phyloP scores from a whole-genome alignment of 64 coral and sea anemone species.

The Porites lutea region DNA sequence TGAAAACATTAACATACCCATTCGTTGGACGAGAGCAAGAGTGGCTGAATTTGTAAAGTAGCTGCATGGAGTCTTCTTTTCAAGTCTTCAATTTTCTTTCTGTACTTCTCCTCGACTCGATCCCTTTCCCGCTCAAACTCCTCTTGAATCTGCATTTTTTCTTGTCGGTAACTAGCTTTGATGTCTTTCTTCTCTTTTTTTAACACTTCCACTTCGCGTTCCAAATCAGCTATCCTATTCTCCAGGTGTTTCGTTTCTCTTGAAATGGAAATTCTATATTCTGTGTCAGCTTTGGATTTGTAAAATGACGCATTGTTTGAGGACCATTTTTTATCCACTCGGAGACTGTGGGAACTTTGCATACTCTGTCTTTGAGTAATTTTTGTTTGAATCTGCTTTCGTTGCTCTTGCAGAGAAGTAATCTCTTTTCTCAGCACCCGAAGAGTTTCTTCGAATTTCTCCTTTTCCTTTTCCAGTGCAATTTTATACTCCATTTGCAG shows the following conservation, averaged over 20 bases:
- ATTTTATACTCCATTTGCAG: constrained; percentile 47
- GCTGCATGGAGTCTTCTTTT: constrained; percentile 15
- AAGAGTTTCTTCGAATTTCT: constrained; percentile 62
- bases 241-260: constrained; percentile 38
- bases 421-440: constrained; percentile 67
- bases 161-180: constrained; percentile 52
- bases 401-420: constrained; percentile 58
- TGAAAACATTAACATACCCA: constrained; percentile 9
- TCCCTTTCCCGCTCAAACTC: constrained; percentile 54
- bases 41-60: not conserved
- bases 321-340: not conserved
- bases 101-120: constrained; percentile 43
- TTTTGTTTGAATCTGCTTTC: constrained; percentile 63
- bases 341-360: not conserved
- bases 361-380: not conserved
- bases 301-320: constrained; percentile 14
- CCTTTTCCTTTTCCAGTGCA: constrained; percentile 46
- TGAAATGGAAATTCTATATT: not conserved
- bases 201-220: constrained; percentile 45
- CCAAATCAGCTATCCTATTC: constrained; percentile 20
- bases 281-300: not conserved
- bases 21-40: not conserved
- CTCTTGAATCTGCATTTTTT: constrained; percentile 42
- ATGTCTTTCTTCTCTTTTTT: constrained; percentile 62
- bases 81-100: constrained; percentile 29